These are phyloP conservation scores for Leucoraja erinaceus DNA, from an alignment of 2,113 vertebrate species.

Conservation along the genomic window DNA sequence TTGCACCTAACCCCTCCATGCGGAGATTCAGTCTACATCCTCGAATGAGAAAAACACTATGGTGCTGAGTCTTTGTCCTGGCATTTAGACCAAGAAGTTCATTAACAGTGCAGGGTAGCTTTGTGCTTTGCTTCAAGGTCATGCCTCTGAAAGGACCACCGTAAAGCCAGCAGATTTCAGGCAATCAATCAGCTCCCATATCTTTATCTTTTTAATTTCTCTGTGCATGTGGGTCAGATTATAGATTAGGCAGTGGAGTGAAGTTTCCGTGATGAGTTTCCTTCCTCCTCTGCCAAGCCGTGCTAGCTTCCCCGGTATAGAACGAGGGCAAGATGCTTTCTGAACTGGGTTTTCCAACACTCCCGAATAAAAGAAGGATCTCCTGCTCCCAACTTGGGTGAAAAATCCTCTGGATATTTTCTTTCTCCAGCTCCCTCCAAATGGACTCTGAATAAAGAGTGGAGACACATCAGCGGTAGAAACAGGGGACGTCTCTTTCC, in stretches of 20 bases:
- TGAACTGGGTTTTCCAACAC: background rate
- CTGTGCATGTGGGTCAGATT: slow-evolving; percentile 19
- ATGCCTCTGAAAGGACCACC: background rate
- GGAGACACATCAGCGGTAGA: no score
- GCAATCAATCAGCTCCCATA: background rate
- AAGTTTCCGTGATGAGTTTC: slow-evolving; percentile 16
- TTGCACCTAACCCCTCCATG: background rate
- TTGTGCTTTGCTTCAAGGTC: background rate
- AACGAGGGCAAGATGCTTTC: background rate
- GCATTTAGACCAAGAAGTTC: background rate
- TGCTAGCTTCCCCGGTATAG: background rate
- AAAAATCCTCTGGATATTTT: background rate
- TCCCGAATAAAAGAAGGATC: background rate
- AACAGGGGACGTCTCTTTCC: background rate
- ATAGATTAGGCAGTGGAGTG: background rate
- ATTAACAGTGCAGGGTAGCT: background rate
- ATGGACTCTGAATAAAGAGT: background rate
- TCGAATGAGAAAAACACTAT: slow-evolving; percentile 5
- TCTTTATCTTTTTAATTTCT: background rate
- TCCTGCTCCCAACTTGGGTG: background rate
- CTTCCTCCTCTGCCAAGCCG: background rate
- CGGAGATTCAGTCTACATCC: slow-evolving; percentile 3
- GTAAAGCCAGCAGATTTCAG: background rate
- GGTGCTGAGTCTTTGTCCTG: background rate
- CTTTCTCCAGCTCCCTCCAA: background rate